Evolutionary conservation across 23 tunicate species (phyloP).

Genomic region (Clavelina lepadiformis): DNA sequence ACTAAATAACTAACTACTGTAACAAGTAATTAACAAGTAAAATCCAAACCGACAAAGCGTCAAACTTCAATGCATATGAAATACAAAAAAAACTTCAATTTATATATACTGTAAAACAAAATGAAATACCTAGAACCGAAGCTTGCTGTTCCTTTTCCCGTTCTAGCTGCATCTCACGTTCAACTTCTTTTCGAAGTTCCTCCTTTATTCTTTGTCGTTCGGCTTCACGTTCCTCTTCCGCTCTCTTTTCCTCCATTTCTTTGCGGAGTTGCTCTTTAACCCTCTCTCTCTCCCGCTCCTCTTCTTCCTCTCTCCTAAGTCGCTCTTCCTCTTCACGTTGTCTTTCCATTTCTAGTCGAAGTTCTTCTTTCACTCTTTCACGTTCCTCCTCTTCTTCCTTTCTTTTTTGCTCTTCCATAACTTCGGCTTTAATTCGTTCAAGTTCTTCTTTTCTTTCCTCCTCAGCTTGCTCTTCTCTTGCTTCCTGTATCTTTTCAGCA

Average conservation of each 20-base stretch:
- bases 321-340: neutral
- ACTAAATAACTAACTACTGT: no score
- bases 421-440: conserved; percentile 1
- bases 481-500: conserved; percentile 37
- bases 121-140: neutral
- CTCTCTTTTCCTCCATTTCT: neutral
- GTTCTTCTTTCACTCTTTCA: conserved; percentile 12
- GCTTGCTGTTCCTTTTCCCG: neutral
- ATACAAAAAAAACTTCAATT: no score
- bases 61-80: no score
- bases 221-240: no score
- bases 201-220: neutral
- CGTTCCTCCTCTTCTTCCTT: conserved; percentile 14
- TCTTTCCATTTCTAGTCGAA: neutral
- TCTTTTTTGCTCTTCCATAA: conserved; percentile 24
- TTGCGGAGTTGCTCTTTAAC: neutral
- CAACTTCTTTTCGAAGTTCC: neutral
- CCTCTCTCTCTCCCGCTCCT: neutral
- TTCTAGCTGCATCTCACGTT: neutral
- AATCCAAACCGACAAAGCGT: no score
- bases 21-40: no score
- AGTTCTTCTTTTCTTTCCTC: conserved; percentile 26
- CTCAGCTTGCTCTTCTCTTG: conserved; percentile 23
- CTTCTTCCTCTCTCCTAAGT: neutral
- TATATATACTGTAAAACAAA: neutral